Evolutionary conservation across 2,797 vertebrate genomes (phyloP).

Genomic region (Neoniphon sammara): DNA sequence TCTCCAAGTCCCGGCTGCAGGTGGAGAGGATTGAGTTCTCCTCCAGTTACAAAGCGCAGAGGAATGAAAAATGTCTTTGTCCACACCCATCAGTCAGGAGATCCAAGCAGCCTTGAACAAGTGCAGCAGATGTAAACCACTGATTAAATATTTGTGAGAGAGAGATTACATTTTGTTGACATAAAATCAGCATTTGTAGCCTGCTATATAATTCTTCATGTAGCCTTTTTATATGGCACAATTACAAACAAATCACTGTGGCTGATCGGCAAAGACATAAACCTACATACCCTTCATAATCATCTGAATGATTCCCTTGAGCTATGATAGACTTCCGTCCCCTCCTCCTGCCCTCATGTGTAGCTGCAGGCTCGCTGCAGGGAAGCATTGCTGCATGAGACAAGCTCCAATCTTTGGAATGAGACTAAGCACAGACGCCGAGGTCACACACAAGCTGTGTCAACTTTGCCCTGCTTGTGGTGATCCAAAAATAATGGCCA

Average conservation of each 20-base stretch:
- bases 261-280: not conserved
- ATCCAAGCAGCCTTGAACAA: slow-evolving; percentile 44
- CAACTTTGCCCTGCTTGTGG: slow-evolving; percentile 45
- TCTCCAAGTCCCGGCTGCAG: slow-evolving; percentile 14
- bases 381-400: not conserved
- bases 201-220: not conserved
- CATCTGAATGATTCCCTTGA: not conserved
- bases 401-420: not conserved
- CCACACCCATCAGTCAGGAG: slow-evolving; percentile 60
- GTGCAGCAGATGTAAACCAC: slow-evolving; percentile 8
- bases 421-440: not conserved
- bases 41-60: slow-evolving; percentile 25
- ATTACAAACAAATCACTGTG: not conserved
- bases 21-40: slow-evolving; percentile 17
- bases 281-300: not conserved
- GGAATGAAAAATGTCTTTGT: slow-evolving; percentile 3
- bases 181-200: not conserved
- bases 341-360: not conserved
- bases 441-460: slow-evolving; percentile 35
- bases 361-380: slow-evolving; percentile 7
- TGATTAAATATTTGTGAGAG: slow-evolving; percentile 20
- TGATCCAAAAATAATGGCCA: slow-evolving; percentile 55
- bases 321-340: not conserved
- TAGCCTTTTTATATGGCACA: not conserved
- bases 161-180: not conserved